Conservation (phyloP, 2,113 vertebrate genomes). For the Brachionichthys hirsutus region DNA sequence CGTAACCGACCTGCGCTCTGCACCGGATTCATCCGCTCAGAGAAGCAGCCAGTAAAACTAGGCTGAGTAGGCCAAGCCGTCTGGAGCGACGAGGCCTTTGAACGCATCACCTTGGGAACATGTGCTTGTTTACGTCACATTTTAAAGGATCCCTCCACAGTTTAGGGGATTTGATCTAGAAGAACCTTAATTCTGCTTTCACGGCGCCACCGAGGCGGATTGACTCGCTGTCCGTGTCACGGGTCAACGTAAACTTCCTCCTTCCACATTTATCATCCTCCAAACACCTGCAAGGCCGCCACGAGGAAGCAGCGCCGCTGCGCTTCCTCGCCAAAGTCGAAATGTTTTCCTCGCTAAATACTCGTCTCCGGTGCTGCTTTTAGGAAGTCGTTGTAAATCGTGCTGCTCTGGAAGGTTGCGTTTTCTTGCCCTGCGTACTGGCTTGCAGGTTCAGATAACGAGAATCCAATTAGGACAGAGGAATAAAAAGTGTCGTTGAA, state of each 20-base stretch:
- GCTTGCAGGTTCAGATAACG: conserved; percentile 11
- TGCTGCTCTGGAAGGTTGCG: background rate
- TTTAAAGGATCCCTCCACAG: conserved; percentile 7
- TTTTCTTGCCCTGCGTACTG: background rate
- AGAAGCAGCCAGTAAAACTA: conserved; percentile 6
- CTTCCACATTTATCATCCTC: background rate
- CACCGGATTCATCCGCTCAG: conserved; percentile 31
- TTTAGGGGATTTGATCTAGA: conserved; percentile 41
- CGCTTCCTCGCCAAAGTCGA: background rate
- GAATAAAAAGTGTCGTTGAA: background rate
- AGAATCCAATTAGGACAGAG: conserved; percentile 28
- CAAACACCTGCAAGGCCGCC: background rate
- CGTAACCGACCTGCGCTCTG: conserved; percentile 60
- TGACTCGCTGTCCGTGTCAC: conserved; percentile 39
- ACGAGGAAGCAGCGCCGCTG: background rate
- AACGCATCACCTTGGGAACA: too few relatives aligned
- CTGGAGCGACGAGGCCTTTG: too few relatives aligned
- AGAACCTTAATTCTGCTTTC: conserved; percentile 53
- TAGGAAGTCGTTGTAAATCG: conserved; percentile 30
- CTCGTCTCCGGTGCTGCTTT: conserved; percentile 10
- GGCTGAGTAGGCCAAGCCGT: too few relatives aligned
- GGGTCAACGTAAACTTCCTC: background rate
- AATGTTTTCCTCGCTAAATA: conserved; percentile 20
- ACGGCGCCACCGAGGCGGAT: conserved; percentile 24
- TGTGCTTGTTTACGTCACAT: background rate